Percentiles rank a stretch among this genome's conserved stretches.
Conservation (phyloP, 2,888 invertebrate genomes). For the Nomada ruficornis region DNA sequence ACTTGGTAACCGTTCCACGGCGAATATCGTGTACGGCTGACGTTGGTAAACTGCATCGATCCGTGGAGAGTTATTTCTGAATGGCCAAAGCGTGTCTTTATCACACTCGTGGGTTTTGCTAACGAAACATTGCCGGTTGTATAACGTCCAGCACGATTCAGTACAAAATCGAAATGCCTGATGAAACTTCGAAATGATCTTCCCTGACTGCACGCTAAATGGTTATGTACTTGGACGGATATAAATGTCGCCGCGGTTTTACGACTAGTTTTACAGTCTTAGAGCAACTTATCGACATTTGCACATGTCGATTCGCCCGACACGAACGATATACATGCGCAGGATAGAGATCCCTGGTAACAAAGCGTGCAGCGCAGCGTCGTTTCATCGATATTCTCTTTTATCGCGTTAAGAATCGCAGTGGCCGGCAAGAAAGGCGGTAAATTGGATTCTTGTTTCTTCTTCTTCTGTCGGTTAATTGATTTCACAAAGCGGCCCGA, state of each 20-base stretch:
- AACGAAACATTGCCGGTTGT: not conserved
- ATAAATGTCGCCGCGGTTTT: not conserved
- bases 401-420: not conserved
- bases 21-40: slow-evolving; percentile 24
- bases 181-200: not conserved
- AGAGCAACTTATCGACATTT: slow-evolving; percentile 15
- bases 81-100: slow-evolving; percentile 28
- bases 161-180: not conserved
- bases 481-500: not conserved
- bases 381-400: not conserved
- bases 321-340: not conserved
- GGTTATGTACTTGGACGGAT: too few relatives aligned
- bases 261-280: not conserved
- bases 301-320: slow-evolving; percentile 2
- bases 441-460: not conserved
- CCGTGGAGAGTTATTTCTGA: slow-evolving; percentile 38
- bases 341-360: not conserved
- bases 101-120: not conserved
- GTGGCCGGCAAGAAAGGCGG: not conserved
- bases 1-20: slow-evolving; percentile 1
- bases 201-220: too few relatives aligned
- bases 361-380: not conserved
- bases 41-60: slow-evolving; percentile 48
- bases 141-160: not conserved
- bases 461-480: not conserved